Evolutionary conservation across 2,888 invertebrate genomes (phyloP).

Genomic region (Oligia fasciuncula): DNA sequence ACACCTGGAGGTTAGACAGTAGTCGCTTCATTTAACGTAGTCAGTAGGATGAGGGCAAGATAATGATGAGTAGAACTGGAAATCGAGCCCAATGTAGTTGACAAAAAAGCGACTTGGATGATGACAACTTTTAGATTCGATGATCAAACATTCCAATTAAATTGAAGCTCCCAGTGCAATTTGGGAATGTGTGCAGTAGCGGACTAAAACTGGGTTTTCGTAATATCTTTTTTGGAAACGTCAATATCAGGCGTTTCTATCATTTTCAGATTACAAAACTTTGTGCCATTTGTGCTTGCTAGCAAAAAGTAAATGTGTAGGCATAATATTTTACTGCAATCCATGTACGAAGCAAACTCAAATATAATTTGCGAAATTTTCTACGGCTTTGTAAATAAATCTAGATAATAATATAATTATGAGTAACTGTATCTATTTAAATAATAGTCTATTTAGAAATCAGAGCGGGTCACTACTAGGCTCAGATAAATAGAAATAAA

Average conservation of each 20-base stretch:
- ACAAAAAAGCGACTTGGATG: not conserved
- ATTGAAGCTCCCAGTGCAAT: not conserved
- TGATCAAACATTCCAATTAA: not conserved
- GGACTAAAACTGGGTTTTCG: not conserved
- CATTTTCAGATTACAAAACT: not conserved
- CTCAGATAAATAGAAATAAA: constrained; percentile 28
- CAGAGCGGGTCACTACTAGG: constrained; percentile 21
- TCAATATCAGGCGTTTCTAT: too few relatives aligned
- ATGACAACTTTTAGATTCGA: not conserved
- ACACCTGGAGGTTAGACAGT: not conserved
- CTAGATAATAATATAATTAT: constrained; percentile 7
- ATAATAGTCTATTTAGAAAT: constrained; percentile 14
- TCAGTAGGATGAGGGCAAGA: not conserved
- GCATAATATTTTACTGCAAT: constrained; percentile 49
- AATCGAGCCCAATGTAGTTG: not conserved
- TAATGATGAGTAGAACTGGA: not conserved
- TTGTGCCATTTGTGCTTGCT: constrained; percentile 3
- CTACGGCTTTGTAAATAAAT: constrained; percentile 25
- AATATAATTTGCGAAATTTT: constrained; percentile 24
- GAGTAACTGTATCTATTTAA: not conserved
- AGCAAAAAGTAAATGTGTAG: constrained; percentile 16
- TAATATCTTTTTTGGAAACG: not conserved
- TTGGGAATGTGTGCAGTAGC: not conserved
- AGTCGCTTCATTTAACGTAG: not conserved
- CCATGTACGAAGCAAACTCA: constrained; percentile 51